These are phyloP conservation scores for Limnephilus lunatus DNA, from an alignment of 2,888 invertebrate species.

Conservation along the genomic window DNA sequence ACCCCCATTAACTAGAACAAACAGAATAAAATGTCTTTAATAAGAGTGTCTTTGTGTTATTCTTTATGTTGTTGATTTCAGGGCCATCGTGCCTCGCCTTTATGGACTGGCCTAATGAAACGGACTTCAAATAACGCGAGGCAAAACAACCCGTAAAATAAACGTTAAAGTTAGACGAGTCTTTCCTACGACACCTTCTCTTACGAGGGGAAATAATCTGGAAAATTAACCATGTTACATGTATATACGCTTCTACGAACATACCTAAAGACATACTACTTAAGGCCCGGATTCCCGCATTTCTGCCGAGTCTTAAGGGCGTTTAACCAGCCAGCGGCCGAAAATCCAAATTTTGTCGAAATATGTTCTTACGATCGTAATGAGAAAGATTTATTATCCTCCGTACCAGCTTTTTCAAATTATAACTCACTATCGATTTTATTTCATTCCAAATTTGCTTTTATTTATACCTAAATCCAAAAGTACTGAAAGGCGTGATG, in stretches of 20 bases:
- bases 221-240: neutral
- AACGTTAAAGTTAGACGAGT: neutral
- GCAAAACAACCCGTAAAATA: neutral
- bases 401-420: no score
- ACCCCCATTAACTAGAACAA: neutral
- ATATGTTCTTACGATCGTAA: no score
- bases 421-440: no score
- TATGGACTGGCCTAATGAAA: neutral
- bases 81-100: neutral
- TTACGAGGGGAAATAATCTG: neutral
- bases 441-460: no score
- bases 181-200: neutral
- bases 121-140: neutral
- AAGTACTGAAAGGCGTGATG: no score
- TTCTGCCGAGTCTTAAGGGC: no score
- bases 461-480: no score
- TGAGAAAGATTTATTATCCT: no score
- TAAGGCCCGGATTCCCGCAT: no score
- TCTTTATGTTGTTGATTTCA: neutral
- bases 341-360: no score
- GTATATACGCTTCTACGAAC: neutral
- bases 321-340: no score
- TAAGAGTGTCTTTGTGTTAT: conserved; percentile 2
- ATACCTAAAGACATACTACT: neutral
- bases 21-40: conserved; percentile 2